Evolutionary conservation across 1,140 invertebrate species (phyloP).

Genomic region (Bombus pascuorum): DNA sequence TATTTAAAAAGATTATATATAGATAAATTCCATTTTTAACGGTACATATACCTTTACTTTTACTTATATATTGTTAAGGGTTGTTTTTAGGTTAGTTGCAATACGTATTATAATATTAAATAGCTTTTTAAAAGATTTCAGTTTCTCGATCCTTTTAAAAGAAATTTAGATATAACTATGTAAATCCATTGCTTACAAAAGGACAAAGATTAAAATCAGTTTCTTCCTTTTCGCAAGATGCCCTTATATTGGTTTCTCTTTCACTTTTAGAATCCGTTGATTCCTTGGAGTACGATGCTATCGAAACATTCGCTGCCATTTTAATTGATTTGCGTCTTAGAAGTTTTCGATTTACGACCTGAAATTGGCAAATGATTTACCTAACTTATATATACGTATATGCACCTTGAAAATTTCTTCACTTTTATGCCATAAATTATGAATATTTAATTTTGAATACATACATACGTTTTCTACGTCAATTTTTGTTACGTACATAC

Average conservation of each 20-base stretch:
- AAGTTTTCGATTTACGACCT: background rate
- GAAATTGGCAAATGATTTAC: slow-evolving; percentile 1
- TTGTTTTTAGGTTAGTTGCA: background rate
- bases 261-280: background rate
- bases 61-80: no score
- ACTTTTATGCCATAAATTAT: no score
- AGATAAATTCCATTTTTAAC: background rate
- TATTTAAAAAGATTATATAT: background rate
- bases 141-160: background rate
- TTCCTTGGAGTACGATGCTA: background rate
- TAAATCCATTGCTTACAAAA: slow-evolving; percentile 43
- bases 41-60: no score
- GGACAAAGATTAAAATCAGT: slow-evolving; percentile 36
- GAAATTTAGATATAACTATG: background rate
- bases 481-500: no score
- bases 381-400: no score
- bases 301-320: slow-evolving; percentile 3
- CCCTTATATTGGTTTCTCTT: background rate
- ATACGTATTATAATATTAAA: background rate
- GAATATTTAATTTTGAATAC: background rate
- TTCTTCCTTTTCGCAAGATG: background rate
- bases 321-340: background rate
- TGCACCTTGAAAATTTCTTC: no score
- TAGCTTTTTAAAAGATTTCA: background rate
- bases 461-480: background rate